Conservation (phyloP, 2,888 invertebrate genomes). For the Phrixothrix hirtus region DNA sequence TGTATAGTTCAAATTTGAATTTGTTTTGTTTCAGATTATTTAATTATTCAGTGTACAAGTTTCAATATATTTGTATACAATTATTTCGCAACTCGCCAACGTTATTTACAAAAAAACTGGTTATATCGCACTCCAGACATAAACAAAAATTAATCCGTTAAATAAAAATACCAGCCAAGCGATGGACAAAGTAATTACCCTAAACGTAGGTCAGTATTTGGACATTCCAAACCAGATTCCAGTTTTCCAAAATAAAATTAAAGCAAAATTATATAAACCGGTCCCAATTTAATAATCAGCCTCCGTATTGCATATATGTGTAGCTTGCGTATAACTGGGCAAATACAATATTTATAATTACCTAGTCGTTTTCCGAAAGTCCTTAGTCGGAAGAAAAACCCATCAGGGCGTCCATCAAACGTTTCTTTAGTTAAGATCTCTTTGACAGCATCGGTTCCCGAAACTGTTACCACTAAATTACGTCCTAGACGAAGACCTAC, state of each 20-base stretch:
- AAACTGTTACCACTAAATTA: slow-evolving; percentile 65
- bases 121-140: too few relatives aligned
- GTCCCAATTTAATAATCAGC: slow-evolving; percentile 14
- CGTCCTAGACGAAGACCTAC: slow-evolving; percentile 69
- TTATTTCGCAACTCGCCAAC: too few relatives aligned
- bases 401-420: slow-evolving; percentile 72
- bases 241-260: slow-evolving; percentile 5
- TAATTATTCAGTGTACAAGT: too few relatives aligned
- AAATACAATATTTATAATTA: slow-evolving; percentile 41
- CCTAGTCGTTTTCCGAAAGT: slow-evolving; percentile 70
- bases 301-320: too few relatives aligned
- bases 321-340: too few relatives aligned
- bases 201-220: slow-evolving; percentile 27
- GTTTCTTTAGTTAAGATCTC: slow-evolving; percentile 65
- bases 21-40: too few relatives aligned
- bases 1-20: too few relatives aligned
- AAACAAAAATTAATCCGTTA: too few relatives aligned
- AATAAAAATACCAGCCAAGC: neutral
- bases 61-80: too few relatives aligned
- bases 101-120: too few relatives aligned
- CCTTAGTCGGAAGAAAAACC: slow-evolving; percentile 69
- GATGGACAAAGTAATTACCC: slow-evolving; percentile 16
- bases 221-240: slow-evolving; percentile 21
- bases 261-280: slow-evolving; percentile 6
- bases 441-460: slow-evolving; percentile 64